Evolutionary conservation across 2,888 invertebrate species (phyloP).

Genomic region (Oxyteleia sp.): DNA sequence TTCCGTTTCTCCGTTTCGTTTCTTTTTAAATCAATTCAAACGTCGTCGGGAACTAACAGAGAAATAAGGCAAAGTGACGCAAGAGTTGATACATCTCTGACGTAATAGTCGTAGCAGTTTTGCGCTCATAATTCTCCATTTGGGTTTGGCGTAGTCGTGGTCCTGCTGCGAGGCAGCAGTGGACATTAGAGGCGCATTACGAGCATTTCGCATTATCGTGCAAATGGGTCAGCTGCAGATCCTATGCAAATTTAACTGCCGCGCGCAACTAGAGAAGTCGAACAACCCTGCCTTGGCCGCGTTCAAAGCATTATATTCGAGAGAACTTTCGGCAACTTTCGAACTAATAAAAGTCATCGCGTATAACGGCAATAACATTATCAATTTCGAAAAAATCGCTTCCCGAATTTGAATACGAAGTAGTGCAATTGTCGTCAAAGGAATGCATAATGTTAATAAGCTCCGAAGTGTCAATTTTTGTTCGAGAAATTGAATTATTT

Average conservation of each 20-base stretch:
- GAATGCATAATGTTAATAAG: too few relatives aligned
- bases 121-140: conserved; percentile 59
- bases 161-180: conserved; percentile 42
- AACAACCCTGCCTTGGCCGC: conserved; percentile 78
- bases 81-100: conserved; percentile 37
- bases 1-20: neutral
- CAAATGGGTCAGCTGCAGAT: conserved; percentile 76
- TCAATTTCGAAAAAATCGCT: neutral
- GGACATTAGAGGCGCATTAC: conserved; percentile 63
- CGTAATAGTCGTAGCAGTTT: conserved; percentile 35
- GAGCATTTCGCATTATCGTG: conserved; percentile 72
- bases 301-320: conserved; percentile 64
- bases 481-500: too few relatives aligned
- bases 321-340: conserved; percentile 31
- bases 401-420: too few relatives aligned
- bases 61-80: conserved; percentile 44
- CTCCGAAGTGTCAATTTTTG: too few relatives aligned
- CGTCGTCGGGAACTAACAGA: conserved; percentile 16
- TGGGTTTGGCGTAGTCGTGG: conserved; percentile 33
- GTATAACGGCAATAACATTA: neutral
- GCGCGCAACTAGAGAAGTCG: conserved; percentile 72
- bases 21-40: neutral
- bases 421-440: too few relatives aligned
- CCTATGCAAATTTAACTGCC: conserved; percentile 76
- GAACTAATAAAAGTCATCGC: conserved; percentile 32